Evolutionary conservation across 2,797 vertebrate species (phyloP), one percentile per base, ranked within the genome.

Genomic region (Neosilurus mollespiculum): DNA sequence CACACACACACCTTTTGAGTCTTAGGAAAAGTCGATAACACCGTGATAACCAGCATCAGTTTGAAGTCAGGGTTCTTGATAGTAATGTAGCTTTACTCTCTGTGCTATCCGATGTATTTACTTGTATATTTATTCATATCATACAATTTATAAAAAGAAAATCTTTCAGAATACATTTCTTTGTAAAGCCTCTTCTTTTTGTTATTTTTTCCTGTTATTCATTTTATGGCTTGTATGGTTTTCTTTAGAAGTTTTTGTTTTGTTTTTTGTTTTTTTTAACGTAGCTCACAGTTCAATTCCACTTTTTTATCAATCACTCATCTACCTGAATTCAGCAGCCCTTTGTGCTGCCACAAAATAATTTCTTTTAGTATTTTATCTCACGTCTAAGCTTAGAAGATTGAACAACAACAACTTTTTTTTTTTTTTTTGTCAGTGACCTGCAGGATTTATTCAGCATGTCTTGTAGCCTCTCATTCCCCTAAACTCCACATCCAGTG

Each of bases 381-480:
- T 78, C 1, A n/a, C 58, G 49, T 77, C 51, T 66, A 49, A 59
- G n/a, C 30, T 26, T 77, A 12, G 37, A 83, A 30, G 15, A 65
- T 9, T 51, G 18, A 49, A 69, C 37, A 67, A 56, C 20, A 78
- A 20, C 37, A 77, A 20, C 43, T n/a, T n/a, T n/a, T n/a, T n/a
- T n/a, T 20, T 75, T 58, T 11, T 16, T 81, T 49, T 82, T 66
- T 58, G 9, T 75, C 62, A 49, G 11, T 14, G 61, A 79, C 56
- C 80, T 67, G 20, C n/a, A 8, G 15, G 11, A 30, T 49, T 53
- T 80, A 54, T 82, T 80, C 73, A 12, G 59, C 24, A 51, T 80
- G 80, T 84, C 84, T 69, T 83, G 71, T 72, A 83, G 59, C 70
- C 79, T 62, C 4, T 43, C 58, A 24, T 54, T 76, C 73, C 62